Conservation (phyloP, 2,113 vertebrate species). For the Phocoena sinus region DNA sequence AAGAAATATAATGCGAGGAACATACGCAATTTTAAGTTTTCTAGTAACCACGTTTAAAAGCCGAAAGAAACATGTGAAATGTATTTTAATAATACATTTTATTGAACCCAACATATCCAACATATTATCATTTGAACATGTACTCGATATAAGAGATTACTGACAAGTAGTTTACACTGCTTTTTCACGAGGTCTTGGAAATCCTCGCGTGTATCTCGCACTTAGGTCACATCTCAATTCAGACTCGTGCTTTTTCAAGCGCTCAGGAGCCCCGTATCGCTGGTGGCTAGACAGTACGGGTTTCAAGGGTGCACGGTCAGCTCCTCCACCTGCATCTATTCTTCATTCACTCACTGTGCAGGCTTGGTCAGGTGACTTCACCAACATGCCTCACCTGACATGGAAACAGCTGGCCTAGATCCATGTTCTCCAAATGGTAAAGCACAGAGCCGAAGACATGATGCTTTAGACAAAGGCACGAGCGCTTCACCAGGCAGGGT, state of each 20-base stretch:
- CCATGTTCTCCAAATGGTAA: background rate
- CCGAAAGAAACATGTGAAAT: background rate
- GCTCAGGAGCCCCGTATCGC: background rate
- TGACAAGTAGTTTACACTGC: background rate
- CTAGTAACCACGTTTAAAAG: background rate
- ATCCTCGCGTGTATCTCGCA: too few species aligned
- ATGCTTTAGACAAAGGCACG: fast-evolving
- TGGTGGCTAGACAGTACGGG: background rate
- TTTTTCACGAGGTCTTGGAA: background rate
- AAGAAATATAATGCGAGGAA: background rate
- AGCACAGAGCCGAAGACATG: background rate
- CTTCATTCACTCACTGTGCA: background rate
- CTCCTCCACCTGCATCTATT: background rate
- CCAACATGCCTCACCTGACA: background rate
- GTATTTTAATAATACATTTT: background rate
- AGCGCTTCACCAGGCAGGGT: too few species aligned
- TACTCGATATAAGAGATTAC: background rate
- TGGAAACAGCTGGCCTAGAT: background rate
- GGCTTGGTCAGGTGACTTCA: background rate
- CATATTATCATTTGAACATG: background rate
- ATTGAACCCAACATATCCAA: background rate
- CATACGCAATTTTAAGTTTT: background rate
- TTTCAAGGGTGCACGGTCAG: fast-evolving
- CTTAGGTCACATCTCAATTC: fast-evolving
- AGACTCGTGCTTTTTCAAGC: background rate